These are phyloP conservation scores for Drosophila falleni DNA, from an alignment of 2,888 invertebrate genomes.

Conservation along the genomic window DNA sequence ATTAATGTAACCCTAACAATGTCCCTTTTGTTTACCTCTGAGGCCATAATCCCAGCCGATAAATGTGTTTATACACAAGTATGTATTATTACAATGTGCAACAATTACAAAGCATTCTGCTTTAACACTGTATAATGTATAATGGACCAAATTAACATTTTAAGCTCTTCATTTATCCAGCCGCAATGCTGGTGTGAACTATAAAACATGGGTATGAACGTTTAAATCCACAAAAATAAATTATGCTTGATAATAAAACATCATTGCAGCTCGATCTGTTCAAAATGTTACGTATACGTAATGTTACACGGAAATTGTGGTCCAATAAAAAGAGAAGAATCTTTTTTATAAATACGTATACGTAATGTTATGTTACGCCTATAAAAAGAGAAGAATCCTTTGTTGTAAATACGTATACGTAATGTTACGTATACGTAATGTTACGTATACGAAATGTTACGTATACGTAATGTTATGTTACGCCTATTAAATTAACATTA, in stretches of 20 bases:
- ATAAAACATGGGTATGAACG: not conserved
- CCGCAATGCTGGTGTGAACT: not conserved
- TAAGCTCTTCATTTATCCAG: not conserved
- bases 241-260: not conserved
- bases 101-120: not conserved
- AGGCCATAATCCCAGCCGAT: not conserved
- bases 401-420: too few species aligned
- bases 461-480: too few species aligned
- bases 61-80: not conserved
- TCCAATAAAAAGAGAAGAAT: too few species aligned
- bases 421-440: too few species aligned
- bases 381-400: too few species aligned
- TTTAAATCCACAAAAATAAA: not conserved
- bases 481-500: too few species aligned
- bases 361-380: too few species aligned
- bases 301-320: too few species aligned
- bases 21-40: slow-evolving; percentile 10
- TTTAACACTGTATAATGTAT: not conserved
- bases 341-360: too few species aligned
- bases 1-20: slow-evolving; percentile 21
- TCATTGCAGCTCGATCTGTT: not conserved
- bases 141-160: not conserved
- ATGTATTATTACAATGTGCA: not conserved
- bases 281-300: too few species aligned
- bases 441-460: too few species aligned